A percentile compares a stretch with the other conserved stretches of the same genome.
phyloP scores from a whole-genome alignment of 2,797 vertebrate genomes.

The Xerus rutilus region DNA sequence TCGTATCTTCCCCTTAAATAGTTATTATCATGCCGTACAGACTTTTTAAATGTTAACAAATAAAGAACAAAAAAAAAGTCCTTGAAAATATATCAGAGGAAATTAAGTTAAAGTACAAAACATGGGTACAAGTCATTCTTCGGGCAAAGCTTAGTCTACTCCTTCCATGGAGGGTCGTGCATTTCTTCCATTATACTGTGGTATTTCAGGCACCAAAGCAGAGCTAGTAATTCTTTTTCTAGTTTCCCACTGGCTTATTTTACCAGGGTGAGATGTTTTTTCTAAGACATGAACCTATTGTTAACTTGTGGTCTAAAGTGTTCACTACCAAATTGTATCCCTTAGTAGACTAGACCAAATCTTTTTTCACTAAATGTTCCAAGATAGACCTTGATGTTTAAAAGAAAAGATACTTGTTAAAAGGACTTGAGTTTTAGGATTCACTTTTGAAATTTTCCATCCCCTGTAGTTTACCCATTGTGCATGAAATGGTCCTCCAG shows the following conservation, averaged over 20 bases:
- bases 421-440: not conserved
- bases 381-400: constrained; percentile 82
- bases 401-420: constrained; percentile 50
- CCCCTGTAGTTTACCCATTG: constrained; percentile 45
- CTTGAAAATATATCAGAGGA: constrained; percentile 87
- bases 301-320: constrained; percentile 78
- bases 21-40: constrained; percentile 84
- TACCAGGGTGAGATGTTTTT: not conserved
- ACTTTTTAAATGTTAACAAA: constrained; percentile 88
- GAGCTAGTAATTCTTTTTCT: constrained; percentile 68
- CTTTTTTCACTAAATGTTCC: not conserved
- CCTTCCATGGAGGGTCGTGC: constrained; percentile 96
- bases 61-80: constrained; percentile 83
- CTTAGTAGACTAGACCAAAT: not conserved
- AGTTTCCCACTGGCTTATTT: constrained; percentile 79
- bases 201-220: constrained; percentile 79
- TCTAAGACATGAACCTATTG: not conserved
- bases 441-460: constrained; percentile 69
- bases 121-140: constrained; percentile 79
- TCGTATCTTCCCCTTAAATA: constrained; percentile 76
- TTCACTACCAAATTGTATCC: constrained; percentile 75
- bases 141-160: constrained; percentile 89
- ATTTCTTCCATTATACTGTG: constrained; percentile 92
- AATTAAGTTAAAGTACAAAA: constrained; percentile 82
- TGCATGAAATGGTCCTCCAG: constrained; percentile 87